These are phyloP conservation scores for Penaeus chinensis DNA, from an alignment of 1,140 invertebrate genomes.

Conservation along the genomic window DNA sequence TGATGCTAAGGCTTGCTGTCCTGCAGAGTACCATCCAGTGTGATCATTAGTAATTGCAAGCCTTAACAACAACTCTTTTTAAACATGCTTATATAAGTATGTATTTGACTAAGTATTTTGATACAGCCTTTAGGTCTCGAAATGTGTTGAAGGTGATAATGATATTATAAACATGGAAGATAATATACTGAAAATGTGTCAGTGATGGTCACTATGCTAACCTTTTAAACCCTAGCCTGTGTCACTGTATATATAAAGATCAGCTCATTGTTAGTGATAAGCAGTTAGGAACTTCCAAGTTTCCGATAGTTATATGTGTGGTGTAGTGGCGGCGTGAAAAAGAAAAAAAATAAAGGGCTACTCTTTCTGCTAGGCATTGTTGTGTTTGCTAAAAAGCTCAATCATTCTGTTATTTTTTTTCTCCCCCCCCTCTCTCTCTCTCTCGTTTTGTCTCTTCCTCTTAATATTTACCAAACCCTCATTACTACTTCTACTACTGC, in stretches of 20 bases:
- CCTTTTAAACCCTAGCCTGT: slow-evolving; percentile 27
- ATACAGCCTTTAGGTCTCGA: slow-evolving; percentile 40
- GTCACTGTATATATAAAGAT: slow-evolving; percentile 36
- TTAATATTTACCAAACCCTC: slow-evolving; percentile 32
- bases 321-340: slow-evolving; percentile 44
- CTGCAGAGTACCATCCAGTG: neutral
- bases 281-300: slow-evolving; percentile 14
- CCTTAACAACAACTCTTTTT: slow-evolving; percentile 16
- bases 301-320: slow-evolving; percentile 31
- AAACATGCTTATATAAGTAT: slow-evolving; percentile 25
- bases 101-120: slow-evolving; percentile 37
- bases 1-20: neutral
- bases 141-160: slow-evolving; percentile 29
- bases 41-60: neutral
- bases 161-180: neutral
- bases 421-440: too few species aligned
- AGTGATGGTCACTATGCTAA: slow-evolving; percentile 11
- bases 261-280: slow-evolving; percentile 43
- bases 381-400: slow-evolving; percentile 47
- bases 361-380: slow-evolving; percentile 38
- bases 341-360: slow-evolving; percentile 36
- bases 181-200: neutral
- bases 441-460: slow-evolving; percentile 2
- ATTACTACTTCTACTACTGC: too few species aligned
- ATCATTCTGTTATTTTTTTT: slow-evolving; percentile 14